Evolutionary conservation across 2,797 vertebrate species (phyloP).

Genomic region (Sebastes wilsoni): DNA sequence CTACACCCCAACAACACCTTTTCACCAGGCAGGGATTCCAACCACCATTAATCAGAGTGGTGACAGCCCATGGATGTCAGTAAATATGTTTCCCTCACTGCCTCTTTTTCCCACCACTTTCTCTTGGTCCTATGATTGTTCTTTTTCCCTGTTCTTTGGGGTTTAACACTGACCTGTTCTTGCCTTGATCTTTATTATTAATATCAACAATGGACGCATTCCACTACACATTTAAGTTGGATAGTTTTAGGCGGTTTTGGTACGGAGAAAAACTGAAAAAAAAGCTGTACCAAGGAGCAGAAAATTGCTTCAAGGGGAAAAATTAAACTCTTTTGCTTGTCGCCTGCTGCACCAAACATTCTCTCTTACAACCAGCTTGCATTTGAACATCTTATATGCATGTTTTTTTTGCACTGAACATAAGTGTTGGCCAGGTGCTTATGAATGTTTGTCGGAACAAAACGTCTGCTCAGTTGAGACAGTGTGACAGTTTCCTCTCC

Average conservation of each 20-base stretch:
- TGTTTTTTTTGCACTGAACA: slow-evolving; percentile 42
- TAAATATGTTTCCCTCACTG: slow-evolving; percentile 80
- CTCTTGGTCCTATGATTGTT: slow-evolving; percentile 34
- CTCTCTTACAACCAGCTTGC: slow-evolving; percentile 25
- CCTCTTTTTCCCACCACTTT: slow-evolving; percentile 54
- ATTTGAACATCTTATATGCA: slow-evolving; percentile 28
- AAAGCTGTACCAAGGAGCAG: slow-evolving; percentile 11
- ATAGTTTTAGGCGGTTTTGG: background rate
- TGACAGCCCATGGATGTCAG: slow-evolving; percentile 86
- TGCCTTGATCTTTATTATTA: slow-evolving; percentile 27
- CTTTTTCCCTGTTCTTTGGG: slow-evolving; percentile 9
- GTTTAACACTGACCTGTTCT: slow-evolving; percentile 39
- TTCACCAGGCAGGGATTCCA: slow-evolving; percentile 80
- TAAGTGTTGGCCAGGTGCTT: slow-evolving; percentile 62
- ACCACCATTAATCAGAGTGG: slow-evolving; percentile 84
- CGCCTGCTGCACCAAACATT: slow-evolving; percentile 13
- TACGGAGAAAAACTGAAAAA: background rate
- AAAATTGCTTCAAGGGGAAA: slow-evolving; percentile 48
- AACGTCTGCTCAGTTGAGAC: slow-evolving; percentile 69
- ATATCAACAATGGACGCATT: background rate
- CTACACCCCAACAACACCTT: slow-evolving; percentile 81
- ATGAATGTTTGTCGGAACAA: slow-evolving; percentile 49
- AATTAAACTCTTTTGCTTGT: slow-evolving; percentile 20
- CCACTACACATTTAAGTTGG: background rate
- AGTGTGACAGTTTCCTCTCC: slow-evolving; percentile 61